Conservation (phyloP, 2,113 vertebrate genomes). For the Psittacula cyanocephala region DNA sequence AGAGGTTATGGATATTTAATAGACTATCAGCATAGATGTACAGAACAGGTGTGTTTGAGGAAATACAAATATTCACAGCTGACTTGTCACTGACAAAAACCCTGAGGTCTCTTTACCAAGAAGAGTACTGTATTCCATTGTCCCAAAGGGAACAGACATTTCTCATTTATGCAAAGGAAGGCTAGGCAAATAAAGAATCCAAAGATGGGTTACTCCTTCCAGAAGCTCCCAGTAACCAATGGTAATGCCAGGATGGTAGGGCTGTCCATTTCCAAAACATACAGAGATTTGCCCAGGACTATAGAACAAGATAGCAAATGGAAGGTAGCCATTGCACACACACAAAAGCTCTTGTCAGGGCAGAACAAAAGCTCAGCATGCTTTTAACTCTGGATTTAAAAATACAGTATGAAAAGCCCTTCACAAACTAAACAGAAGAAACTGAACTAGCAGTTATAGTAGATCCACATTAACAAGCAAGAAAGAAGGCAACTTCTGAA, state of each 20-base stretch:
- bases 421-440: conserved; percentile 22
- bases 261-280: neutral
- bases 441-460: neutral
- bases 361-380: conserved; percentile 57
- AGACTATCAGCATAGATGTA: neutral
- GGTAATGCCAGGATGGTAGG: neutral
- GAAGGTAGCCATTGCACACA: conserved; percentile 13
- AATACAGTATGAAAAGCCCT: conserved; percentile 33
- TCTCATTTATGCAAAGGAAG: neutral
- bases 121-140: neutral
- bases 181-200: neutral
- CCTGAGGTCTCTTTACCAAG: neutral
- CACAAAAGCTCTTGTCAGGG: conserved; percentile 26
- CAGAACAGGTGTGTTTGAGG: neutral
- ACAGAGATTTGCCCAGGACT: neutral
- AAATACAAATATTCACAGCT: neutral
- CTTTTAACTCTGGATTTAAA: conserved; percentile 30
- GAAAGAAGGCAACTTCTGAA: neutral
- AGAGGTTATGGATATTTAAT: neutral
- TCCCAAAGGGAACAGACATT: neutral
- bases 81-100: neutral
- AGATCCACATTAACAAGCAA: neutral
- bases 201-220: neutral
- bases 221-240: neutral
- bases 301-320: neutral